Evolutionary conservation across 2,888 invertebrate genomes (phyloP).

Genomic region (Thecophora atra): DNA sequence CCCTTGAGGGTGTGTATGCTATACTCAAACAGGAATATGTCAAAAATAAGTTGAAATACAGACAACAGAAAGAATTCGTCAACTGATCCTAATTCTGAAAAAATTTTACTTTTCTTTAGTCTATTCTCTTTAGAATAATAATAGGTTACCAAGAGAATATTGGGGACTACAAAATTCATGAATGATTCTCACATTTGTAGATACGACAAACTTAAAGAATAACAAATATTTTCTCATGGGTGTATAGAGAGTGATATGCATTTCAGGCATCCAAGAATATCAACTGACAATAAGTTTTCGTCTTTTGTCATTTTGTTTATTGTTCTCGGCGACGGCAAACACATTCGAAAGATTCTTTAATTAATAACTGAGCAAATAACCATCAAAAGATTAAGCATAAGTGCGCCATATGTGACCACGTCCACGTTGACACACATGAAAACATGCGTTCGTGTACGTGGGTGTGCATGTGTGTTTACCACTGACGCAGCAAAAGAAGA

Average conservation of each 20-base stretch:
- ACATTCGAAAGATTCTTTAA: slow-evolving; percentile 62
- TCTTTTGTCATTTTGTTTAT: slow-evolving; percentile 49
- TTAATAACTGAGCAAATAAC: slow-evolving; percentile 61
- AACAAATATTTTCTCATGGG: background rate
- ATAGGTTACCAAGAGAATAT: too few species aligned
- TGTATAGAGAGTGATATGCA: background rate
- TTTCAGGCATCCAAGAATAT: slow-evolving; percentile 40
- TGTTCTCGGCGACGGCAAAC: slow-evolving; percentile 45
- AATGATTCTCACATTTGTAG: too few species aligned
- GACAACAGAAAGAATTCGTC: background rate
- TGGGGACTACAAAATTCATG: too few species aligned
- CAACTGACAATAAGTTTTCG: slow-evolving; percentile 49
- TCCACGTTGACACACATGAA: background rate
- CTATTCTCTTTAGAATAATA: too few species aligned
- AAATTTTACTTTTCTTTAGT: too few species aligned
- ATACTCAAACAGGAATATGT: background rate
- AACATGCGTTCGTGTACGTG: slow-evolving; percentile 26
- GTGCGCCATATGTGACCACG: slow-evolving; percentile 24
- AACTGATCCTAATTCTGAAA: background rate
- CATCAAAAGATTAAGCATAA: slow-evolving; percentile 62
- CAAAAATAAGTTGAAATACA: background rate
- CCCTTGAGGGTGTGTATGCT: background rate
- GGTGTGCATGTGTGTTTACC: slow-evolving; percentile 42
- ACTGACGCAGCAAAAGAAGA: slow-evolving; percentile 33
- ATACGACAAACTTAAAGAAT: too few species aligned